Percentiles rank a stretch among this genome's conserved stretches.
Evolutionary conservation across 2,888 invertebrate genomes (phyloP).

Genomic region (Hyalella azteca): DNA sequence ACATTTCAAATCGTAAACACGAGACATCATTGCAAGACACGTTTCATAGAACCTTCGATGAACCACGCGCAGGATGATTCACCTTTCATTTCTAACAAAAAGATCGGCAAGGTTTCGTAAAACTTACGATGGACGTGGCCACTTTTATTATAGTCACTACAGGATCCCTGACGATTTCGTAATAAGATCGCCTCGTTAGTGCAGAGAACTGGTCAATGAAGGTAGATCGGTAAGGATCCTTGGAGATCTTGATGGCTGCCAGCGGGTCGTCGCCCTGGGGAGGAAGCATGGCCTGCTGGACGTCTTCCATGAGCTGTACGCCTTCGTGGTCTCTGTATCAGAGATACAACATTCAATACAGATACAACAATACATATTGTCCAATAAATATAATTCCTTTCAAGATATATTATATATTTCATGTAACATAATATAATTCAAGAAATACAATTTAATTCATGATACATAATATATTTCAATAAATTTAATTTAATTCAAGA

Average conservation of each 20-base stretch:
- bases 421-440: no score
- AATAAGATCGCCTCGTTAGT: conserved; percentile 87
- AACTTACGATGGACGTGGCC: conserved; percentile 85
- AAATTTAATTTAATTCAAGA: no score
- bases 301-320: neutral
- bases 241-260: conserved; percentile 46
- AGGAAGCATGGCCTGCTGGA: conserved; percentile 39
- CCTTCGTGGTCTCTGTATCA: conserved; percentile 48
- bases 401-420: no score
- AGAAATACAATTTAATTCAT: no score
- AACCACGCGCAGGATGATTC: no score
- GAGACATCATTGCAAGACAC: neutral
- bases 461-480: no score
- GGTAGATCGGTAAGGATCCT: conserved; percentile 78
- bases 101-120: neutral
- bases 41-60: no score
- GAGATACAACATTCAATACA: no score
- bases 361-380: no score
- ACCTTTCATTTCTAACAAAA: no score
- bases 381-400: no score
- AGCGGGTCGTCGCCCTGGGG: conserved; percentile 41
- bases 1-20: no score
- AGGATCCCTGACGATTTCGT: conserved; percentile 87
- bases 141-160: conserved; percentile 85
- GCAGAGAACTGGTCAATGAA: conserved; percentile 89